These are phyloP conservation scores for Eutrigla gurnardus DNA, from an alignment of 2,797 vertebrate species.

Conservation along the genomic window DNA sequence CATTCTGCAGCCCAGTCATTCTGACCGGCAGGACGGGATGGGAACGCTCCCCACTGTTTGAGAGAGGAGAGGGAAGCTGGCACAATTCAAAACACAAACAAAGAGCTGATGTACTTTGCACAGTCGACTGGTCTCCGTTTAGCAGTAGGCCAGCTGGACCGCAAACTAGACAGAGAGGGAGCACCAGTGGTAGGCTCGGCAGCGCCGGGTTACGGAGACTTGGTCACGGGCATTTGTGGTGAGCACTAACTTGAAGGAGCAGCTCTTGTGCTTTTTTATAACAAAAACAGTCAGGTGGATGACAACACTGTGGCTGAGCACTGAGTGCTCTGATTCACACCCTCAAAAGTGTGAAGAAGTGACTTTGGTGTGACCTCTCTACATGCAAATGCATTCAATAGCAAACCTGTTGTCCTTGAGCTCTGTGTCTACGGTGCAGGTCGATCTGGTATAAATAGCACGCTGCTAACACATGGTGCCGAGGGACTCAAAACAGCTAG, in stretches of 20 bases:
- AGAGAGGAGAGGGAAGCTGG: conserved; percentile 56
- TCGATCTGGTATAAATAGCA: conserved; percentile 81
- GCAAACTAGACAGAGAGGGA: conserved; percentile 55
- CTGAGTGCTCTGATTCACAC: conserved; percentile 24
- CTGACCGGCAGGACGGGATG: conserved; percentile 65
- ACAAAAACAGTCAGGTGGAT: conserved; percentile 42
- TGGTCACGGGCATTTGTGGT: conserved; percentile 56
- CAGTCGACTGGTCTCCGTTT: conserved; percentile 63
- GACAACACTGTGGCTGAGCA: conserved; percentile 3
- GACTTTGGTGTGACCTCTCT: conserved; percentile 25
- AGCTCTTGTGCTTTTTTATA: conserved; percentile 43
- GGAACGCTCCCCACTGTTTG: conserved; percentile 60
- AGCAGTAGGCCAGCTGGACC: conserved; percentile 57
- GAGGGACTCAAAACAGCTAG: conserved; percentile 61
- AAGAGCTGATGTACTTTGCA: conserved; percentile 62
- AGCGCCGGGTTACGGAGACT: conserved; percentile 42
- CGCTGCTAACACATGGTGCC: conserved; percentile 68
- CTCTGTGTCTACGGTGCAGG: conserved; percentile 55
- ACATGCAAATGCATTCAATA: conserved; percentile 30
- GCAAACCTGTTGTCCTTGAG: conserved; percentile 59
- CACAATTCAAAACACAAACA: conserved; percentile 75
- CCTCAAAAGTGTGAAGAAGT: neutral
- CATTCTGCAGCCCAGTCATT: conserved; percentile 63
- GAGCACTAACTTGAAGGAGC: conserved; percentile 44
- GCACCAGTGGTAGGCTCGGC: conserved; percentile 37